Evolutionary conservation across 2,797 vertebrate species (phyloP), one percentile per base, ranked within the genome.

Genomic region (Poeciliopsis paucimaculata): DNA sequence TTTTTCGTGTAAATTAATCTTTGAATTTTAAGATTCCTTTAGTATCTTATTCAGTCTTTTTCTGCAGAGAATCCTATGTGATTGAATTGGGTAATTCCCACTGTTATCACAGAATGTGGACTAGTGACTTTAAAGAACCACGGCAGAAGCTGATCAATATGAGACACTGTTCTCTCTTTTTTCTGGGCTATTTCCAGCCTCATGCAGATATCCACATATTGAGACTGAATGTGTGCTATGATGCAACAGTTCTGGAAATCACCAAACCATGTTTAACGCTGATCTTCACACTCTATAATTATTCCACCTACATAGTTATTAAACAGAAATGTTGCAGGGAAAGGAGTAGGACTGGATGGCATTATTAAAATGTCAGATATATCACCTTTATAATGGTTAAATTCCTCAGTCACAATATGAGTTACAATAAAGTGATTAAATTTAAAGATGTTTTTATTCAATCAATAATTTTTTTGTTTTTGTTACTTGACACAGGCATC

Each of bases 71-170:
- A 34, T 16, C 34, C 11, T 18, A 62, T 7, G 6, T 62, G 60
- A 62, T 34, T 34, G 31, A 62, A 31, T 77, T 5, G 12, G 10
- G 39, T 43, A 78, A 39, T 53, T 2, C 1, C 34, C 11, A 39
- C 45, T 45, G 79, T 45, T 39, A 3, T 83, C 4, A 5, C 49
- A 5, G 75, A 75, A 66, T 76, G 36, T 62, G 26, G 28, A 75
- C 7, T 10, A 15, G 28, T 51, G 23, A 55, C 28, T 75, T 71
- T 9, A 78, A 62, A 60, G n/a, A 77, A 68, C 36, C 47, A 5
- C 47, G 3, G 36, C 46, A 31, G 70, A 43, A 80, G 18, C 39
- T 28, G 0, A 31, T 73, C 41, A 78, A 4, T 39, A 10, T 62
- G 2, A 60, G 20, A 31, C 18, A 26, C 28, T 70, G 28, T 49